Conservation (phyloP, 1,140 invertebrate species). For the Phocides pigmalion region DNA sequence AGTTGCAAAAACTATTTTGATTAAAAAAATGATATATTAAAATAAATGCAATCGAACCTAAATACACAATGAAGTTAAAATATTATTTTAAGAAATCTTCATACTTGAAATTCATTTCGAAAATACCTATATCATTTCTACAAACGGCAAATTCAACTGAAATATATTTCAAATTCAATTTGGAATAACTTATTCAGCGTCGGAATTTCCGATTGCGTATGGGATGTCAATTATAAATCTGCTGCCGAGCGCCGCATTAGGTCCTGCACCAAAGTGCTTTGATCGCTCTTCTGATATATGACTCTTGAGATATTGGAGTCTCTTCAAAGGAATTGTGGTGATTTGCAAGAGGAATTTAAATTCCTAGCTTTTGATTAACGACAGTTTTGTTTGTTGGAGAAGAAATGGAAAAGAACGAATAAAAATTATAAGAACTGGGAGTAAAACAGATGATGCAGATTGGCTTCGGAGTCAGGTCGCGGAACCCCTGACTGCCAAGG, state of each 20-base stretch:
- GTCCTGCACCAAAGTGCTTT: slow-evolving; percentile 2
- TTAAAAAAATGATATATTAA: too few relatives aligned
- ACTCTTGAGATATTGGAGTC: slow-evolving; percentile 26
- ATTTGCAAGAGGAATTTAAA: background rate
- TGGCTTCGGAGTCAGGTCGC: too few relatives aligned
- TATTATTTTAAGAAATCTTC: background rate
- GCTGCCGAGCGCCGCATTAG: slow-evolving; percentile 11
- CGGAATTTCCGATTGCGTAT: slow-evolving; percentile 24
- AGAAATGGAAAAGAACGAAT: too few relatives aligned
- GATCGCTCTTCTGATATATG: slow-evolving; percentile 17
- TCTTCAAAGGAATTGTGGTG: slow-evolving; percentile 1
- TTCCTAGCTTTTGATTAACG: slow-evolving; percentile 8
- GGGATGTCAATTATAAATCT: slow-evolving; percentile 30
- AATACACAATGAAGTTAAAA: too few relatives aligned
- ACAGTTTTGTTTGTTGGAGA: background rate
- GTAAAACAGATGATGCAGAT: too few relatives aligned
- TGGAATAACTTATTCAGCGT: slow-evolving; percentile 22
- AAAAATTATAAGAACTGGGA: too few relatives aligned
- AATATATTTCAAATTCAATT: slow-evolving; percentile 34
- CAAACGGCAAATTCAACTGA: slow-evolving; percentile 12
- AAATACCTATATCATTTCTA: slow-evolving; percentile 1
- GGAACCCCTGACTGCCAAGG: too few relatives aligned
- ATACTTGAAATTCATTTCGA: background rate
- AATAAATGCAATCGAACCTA: too few relatives aligned
- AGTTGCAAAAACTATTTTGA: too few relatives aligned